Evolutionary conservation across 2,113 vertebrate species (phyloP), one percentile per base, ranked within the genome.

Genomic region (Stercorarius parasiticus): DNA sequence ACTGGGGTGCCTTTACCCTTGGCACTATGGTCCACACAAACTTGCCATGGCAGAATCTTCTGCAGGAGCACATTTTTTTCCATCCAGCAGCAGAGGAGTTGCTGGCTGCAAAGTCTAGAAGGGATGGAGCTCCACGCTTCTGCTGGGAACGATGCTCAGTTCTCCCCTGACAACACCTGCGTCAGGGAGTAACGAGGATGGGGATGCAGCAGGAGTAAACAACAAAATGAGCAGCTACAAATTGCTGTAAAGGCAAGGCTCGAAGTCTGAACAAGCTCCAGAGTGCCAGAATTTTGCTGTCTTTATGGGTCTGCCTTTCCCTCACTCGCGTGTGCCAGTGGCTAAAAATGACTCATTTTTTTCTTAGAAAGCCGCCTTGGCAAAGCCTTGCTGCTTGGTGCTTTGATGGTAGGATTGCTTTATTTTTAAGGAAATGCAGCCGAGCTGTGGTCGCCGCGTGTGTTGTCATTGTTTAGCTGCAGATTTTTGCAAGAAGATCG

Each of bases 391-490:
- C 69, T 64, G 74, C 80, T n/a, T 5, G 49, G 26, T 40, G 85
- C 38, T 90, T 38, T 34, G 40, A 0, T 27, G 50, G 38, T 25
- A 9, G 59, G 29, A 22, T 34, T 5, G 25, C 66, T 76, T 47
- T 42, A 5, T 20, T 66, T 42, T 49, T 10, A 29, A 45, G 66
- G 72, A 47, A 36, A 22, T 2, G 26, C 55, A 40, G 88, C 79
- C 29, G 11, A 56, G 49, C 84, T 14, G 0, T 19, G 36, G 38
- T 13, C 26, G 2, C 15, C 7, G 2, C 34, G 1, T 30, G 21
- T 15, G 6, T 9, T 50, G 71, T 15, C 25, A 2, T 45, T 10
- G 42, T 36, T 56, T 6, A 15, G 52, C 53, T 38, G 4, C 61
- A 17, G 50, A 18, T 56, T 55, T 59, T 32, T 71, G 62, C 92